Percentiles rank a stretch among this genome's conserved stretches.
Evolutionary conservation across 1,140 invertebrate genomes (phyloP).

Genomic region (Drosophila mojavensis): DNA sequence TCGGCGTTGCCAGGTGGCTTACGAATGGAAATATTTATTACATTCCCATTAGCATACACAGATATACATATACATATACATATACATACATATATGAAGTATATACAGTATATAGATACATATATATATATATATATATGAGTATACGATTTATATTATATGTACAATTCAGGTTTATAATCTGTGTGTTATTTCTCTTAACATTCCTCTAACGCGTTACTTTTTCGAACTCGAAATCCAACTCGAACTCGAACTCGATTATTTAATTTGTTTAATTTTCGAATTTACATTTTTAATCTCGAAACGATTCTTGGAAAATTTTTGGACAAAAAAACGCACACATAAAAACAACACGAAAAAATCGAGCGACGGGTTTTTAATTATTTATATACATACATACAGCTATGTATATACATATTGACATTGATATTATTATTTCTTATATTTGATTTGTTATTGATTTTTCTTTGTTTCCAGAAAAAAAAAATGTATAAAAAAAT

Average conservation of each 20-base stretch:
- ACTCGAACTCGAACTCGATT: constrained; percentile 3
- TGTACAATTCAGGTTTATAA: not conserved
- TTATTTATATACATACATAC: not conserved
- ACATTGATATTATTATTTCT: not conserved
- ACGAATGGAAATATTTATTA: constrained; percentile 35
- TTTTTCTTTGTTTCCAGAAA: constrained; percentile 6
- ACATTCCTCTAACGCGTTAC: not conserved
- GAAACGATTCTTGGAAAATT: constrained; percentile 16
- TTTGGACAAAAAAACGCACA: constrained; percentile 20
- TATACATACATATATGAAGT: not conserved
- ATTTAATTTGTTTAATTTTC: constrained; percentile 10
- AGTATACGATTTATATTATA: not conserved
- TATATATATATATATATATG: constrained; percentile 2
- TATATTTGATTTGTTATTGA: constrained; percentile 2
- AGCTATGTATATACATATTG: not conserved
- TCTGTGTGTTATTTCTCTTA: not conserved
- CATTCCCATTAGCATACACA: constrained; percentile 32
- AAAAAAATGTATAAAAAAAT: not conserved
- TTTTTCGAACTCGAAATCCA: constrained; percentile 2
- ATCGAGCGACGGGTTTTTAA: constrained; percentile 1
- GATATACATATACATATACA: constrained; percentile 2
- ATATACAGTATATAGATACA: constrained; percentile 5
- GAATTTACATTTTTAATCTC: constrained; percentile 19
- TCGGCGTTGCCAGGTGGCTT: constrained; percentile 3
- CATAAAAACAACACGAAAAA: constrained; percentile 22